These are phyloP conservation scores for Bilobella aurantiaca DNA, from an alignment of 1,140 invertebrate genomes.

Conservation along the genomic window DNA sequence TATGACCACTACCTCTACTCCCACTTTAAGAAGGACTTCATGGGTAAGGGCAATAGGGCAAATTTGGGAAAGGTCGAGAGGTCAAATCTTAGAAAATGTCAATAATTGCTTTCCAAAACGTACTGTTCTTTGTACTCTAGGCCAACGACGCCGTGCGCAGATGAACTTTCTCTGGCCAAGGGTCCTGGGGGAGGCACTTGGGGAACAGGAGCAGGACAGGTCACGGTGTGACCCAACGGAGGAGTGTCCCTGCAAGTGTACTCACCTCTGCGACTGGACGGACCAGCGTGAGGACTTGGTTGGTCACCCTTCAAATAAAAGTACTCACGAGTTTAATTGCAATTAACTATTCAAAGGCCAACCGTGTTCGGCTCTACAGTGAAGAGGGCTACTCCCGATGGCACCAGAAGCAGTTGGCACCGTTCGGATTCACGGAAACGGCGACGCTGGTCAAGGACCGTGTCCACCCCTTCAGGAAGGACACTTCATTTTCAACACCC, in stretches of 20 bases:
- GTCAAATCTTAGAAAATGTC: neutral
- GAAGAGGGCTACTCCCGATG: slow-evolving; percentile 1
- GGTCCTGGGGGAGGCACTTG: neutral
- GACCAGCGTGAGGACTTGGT: neutral
- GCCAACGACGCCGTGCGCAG: neutral
- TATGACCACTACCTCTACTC: neutral
- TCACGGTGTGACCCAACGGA: neutral
- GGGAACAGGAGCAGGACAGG: neutral
- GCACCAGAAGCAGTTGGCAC: neutral
- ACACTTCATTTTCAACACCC: neutral
- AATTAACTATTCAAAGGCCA: neutral
- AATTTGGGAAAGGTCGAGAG: neutral
- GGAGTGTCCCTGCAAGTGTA: neutral
- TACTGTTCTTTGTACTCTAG: neutral
- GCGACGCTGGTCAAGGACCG: slow-evolving; percentile 4
- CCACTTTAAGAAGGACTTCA: neutral
- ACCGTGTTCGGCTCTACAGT: neutral
- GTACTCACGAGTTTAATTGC: neutral
- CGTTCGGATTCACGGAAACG: neutral
- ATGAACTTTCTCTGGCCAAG: neutral
- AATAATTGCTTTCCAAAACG: neutral
- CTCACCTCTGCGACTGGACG: neutral
- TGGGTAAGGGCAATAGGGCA: neutral
- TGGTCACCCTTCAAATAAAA: neutral
- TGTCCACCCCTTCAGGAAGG: neutral